These are phyloP conservation scores for Diplodus sargus DNA, from an alignment of 2,797 vertebrate species.

Conservation along the genomic window DNA sequence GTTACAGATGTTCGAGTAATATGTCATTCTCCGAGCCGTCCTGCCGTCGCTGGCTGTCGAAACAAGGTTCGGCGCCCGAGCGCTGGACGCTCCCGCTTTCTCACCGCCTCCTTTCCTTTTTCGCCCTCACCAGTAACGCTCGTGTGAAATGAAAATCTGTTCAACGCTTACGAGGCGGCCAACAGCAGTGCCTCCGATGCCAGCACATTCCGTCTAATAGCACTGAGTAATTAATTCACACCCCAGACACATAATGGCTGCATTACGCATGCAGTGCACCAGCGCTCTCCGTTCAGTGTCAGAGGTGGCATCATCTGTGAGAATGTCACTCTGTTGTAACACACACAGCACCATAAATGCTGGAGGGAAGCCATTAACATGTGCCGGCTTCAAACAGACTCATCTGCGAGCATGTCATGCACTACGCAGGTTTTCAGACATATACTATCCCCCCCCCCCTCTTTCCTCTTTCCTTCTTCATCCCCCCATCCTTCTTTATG, in stretches of 20 bases:
- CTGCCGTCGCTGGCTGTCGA: constrained; percentile 41
- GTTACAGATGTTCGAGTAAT: constrained; percentile 51
- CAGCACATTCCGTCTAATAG: constrained; percentile 10
- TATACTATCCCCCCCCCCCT: constrained; percentile 11
- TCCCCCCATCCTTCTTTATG: constrained; percentile 25
- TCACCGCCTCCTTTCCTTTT: constrained; percentile 35
- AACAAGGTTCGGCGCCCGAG: constrained; percentile 24
- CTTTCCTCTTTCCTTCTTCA: background rate
- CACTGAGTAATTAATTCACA: constrained; percentile 22
- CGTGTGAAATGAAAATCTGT: constrained; percentile 28
- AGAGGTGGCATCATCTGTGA: constrained; percentile 44
- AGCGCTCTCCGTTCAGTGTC: constrained; percentile 15
- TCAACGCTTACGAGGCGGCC: constrained; percentile 19
- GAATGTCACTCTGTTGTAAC: constrained; percentile 27
- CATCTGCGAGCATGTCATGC: constrained; percentile 45
- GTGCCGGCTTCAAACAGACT: constrained; percentile 58
- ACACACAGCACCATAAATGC: constrained; percentile 34
- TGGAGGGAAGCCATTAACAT: constrained; percentile 36
- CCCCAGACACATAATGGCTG: background rate
- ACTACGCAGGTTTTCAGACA: constrained; percentile 34
- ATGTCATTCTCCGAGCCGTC: constrained; percentile 30
- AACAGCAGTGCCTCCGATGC: background rate
- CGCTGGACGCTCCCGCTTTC: constrained; percentile 26
- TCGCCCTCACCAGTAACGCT: constrained; percentile 2
- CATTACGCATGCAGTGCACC: constrained; percentile 20